These are phyloP conservation scores for Chaunax sp. DNA, from an alignment of 2,797 vertebrate species.

Conservation along the genomic window DNA sequence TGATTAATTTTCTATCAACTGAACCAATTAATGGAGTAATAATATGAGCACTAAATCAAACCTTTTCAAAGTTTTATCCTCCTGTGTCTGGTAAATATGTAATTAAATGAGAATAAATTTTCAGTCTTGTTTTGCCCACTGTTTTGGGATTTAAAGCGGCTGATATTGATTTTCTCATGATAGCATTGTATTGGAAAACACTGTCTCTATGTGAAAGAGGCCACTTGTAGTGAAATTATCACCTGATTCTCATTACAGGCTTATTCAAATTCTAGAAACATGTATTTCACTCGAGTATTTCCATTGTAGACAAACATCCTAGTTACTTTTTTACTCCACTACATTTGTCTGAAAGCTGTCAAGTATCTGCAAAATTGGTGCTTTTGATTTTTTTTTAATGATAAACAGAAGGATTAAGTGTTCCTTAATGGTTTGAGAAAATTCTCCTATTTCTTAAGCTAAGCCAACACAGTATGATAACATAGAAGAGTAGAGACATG, in stretches of 20 bases:
- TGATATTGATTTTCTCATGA: not conserved
- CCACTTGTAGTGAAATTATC: not conserved
- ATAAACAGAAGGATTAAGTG: too few species aligned
- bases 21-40: not conserved
- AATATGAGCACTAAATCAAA: slow-evolving; percentile 8
- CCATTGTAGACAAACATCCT: too few species aligned
- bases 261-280: too few species aligned
- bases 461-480: too few species aligned
- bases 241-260: not conserved
- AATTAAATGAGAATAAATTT: not conserved
- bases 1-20: not conserved
- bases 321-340: too few species aligned
- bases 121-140: not conserved
- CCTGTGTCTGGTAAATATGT: not conserved
- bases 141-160: not conserved
- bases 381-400: too few species aligned
- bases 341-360: too few species aligned
- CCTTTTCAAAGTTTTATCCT: not conserved
- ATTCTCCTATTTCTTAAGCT: too few species aligned
- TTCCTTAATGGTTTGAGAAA: too few species aligned
- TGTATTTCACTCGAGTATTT: too few species aligned
- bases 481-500: too few species aligned
- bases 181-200: not conserved
- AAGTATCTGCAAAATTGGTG: too few species aligned
- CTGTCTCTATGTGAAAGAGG: not conserved